Percentiles rank a stretch among this genome's conserved stretches.
phyloP scores from a whole-genome alignment of 1,140 invertebrate species.

The Calosoma granatense region DNA sequence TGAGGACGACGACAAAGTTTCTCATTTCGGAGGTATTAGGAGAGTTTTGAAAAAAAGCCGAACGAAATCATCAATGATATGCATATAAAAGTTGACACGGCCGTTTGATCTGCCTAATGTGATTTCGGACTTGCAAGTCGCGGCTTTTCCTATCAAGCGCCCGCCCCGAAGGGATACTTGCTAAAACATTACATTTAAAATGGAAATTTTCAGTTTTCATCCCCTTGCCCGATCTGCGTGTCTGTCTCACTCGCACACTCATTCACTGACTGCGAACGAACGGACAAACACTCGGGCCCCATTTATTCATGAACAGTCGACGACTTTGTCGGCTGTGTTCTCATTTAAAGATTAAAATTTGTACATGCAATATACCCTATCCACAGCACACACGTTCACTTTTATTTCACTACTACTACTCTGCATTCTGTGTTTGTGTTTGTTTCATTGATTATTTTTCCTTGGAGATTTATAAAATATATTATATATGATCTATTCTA shows the following conservation, averaged over 20 bases:
- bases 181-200: conserved; percentile 9
- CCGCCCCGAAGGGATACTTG: background rate
- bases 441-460: too few relatives aligned
- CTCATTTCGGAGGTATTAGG: background rate
- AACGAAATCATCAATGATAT: background rate
- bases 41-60: background rate
- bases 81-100: conserved; percentile 5
- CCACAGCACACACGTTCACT: too few relatives aligned
- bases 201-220: conserved; percentile 5
- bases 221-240: background rate
- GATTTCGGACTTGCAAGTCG: background rate
- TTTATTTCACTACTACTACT: too few relatives aligned
- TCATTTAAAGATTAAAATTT: conserved; percentile 8
- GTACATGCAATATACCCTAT: too few relatives aligned
- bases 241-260: background rate
- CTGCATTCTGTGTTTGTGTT: too few relatives aligned
- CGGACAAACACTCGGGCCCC: background rate
- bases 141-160: background rate
- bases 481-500: too few relatives aligned
- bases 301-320: background rate
- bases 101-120: conserved; percentile 1
- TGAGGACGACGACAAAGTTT: background rate
- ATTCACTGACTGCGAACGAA: background rate
- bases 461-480: too few relatives aligned
- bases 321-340: background rate